Percentiles rank a stretch among this genome's conserved stretches.
Conservation (phyloP, 2,113 vertebrate species). For the Nothocercus julius region DNA sequence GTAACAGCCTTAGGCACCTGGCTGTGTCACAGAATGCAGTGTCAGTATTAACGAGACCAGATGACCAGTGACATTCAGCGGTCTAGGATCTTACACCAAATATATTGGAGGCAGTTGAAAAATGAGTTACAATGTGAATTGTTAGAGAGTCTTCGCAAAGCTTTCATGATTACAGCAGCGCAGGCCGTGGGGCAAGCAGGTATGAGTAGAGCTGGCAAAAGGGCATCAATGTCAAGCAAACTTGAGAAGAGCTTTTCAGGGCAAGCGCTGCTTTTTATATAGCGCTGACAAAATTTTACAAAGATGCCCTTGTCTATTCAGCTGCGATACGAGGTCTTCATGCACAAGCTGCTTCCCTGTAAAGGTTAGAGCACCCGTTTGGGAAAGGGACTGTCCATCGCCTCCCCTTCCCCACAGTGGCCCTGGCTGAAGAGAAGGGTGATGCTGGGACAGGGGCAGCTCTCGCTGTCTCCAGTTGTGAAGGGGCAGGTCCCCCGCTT, state of each 20-base stretch:
- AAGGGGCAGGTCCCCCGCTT: background rate
- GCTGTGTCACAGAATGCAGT: background rate
- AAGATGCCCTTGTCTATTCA: background rate
- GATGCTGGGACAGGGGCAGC: background rate
- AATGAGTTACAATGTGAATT: background rate
- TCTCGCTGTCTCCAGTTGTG: background rate
- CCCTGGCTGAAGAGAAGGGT: fast-evolving
- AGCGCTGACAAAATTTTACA: background rate
- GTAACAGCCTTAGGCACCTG: background rate
- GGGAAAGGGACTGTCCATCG: background rate
- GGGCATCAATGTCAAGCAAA: fast-evolving
- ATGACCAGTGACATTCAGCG: background rate
- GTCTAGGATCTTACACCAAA: background rate
- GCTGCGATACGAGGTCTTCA: no score
- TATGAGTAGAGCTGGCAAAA: background rate
- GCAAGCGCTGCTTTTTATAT: background rate
- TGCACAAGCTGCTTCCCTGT: background rate
- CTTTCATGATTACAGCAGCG: background rate
- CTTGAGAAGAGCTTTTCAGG: background rate
- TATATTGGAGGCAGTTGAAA: background rate
- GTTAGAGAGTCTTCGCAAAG: background rate
- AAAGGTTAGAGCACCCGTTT: background rate
- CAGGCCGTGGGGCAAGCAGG: background rate
- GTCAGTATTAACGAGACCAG: background rate
- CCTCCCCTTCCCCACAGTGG: fast-evolving